Evolutionary conservation across 2,888 invertebrate species (phyloP).

Genomic region (Heliconius erato): DNA sequence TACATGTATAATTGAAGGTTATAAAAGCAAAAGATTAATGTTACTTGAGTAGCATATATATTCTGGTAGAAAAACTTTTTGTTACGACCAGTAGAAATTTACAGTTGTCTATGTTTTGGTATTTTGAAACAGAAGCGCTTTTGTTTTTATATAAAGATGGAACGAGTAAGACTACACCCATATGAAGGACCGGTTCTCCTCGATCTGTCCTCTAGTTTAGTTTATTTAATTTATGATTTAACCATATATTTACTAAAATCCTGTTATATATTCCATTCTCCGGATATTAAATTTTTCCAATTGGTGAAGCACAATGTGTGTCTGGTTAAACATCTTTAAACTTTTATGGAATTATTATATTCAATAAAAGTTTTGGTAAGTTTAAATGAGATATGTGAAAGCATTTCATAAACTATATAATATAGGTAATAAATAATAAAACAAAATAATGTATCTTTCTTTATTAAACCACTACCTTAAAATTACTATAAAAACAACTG

Average conservation of each 20-base stretch:
- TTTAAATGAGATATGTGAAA: not conserved
- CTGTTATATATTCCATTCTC: not conserved
- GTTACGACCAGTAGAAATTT: too few species aligned
- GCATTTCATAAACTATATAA: not conserved
- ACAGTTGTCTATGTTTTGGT: too few species aligned
- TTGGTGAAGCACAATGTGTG: not conserved
- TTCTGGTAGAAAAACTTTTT: too few species aligned
- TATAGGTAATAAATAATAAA: not conserved
- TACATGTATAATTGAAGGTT: too few species aligned
- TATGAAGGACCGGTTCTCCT: too few species aligned
- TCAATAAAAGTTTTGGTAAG: not conserved
- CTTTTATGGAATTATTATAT: not conserved
- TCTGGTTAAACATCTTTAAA: not conserved
- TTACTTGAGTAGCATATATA: too few species aligned
- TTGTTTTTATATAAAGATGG: too few species aligned
- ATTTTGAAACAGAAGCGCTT: too few species aligned
- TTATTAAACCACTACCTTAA: conserved; percentile 9
- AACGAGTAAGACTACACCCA: too few species aligned
- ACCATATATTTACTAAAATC: not conserved
- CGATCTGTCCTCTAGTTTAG: too few species aligned
- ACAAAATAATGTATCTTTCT: not conserved
- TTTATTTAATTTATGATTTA: not conserved
- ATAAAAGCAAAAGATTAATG: too few species aligned
- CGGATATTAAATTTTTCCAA: not conserved
- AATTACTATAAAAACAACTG: not conserved